Evolutionary conservation across 2,113 vertebrate genomes (phyloP).

Genomic region (Perca schrenkii): DNA sequence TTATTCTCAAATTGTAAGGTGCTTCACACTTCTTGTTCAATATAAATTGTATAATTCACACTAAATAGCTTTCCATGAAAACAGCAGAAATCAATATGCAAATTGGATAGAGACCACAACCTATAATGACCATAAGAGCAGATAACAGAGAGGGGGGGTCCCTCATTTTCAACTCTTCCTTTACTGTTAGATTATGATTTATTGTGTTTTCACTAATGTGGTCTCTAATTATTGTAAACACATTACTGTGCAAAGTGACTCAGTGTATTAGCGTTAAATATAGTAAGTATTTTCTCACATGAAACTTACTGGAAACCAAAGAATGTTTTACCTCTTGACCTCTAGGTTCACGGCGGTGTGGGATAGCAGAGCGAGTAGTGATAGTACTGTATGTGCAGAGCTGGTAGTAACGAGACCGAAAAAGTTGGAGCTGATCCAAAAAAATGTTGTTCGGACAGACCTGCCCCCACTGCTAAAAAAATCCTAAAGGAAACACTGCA

Average conservation of each 20-base stretch:
- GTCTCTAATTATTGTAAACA: conserved; percentile 64
- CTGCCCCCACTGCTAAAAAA: too few relatives aligned
- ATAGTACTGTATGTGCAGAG: background rate
- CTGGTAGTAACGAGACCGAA: accelerated
- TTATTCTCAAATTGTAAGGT: background rate
- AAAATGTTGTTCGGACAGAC: too few relatives aligned
- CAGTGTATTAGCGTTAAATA: background rate
- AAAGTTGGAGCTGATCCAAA: background rate
- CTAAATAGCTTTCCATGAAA: conserved; percentile 9
- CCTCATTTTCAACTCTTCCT: background rate
- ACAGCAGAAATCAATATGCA: conserved; percentile 58
- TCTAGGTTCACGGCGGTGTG: background rate
- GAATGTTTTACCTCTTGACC: background rate
- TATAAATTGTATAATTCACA: background rate
- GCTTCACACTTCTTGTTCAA: background rate
- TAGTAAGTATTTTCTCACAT: background rate
- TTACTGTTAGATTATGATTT: conserved; percentile 49
- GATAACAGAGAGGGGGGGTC: background rate
- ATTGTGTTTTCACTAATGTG: conserved; percentile 65
- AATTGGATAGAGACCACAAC: conserved; percentile 57
- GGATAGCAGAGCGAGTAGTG: background rate
- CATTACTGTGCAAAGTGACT: conserved; percentile 32
- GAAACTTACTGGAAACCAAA: background rate
- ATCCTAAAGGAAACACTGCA: too few relatives aligned
- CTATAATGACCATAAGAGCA: conserved; percentile 10